Conservation (phyloP, 2,888 invertebrate genomes). For the Pristionchus mayeri region DNA sequence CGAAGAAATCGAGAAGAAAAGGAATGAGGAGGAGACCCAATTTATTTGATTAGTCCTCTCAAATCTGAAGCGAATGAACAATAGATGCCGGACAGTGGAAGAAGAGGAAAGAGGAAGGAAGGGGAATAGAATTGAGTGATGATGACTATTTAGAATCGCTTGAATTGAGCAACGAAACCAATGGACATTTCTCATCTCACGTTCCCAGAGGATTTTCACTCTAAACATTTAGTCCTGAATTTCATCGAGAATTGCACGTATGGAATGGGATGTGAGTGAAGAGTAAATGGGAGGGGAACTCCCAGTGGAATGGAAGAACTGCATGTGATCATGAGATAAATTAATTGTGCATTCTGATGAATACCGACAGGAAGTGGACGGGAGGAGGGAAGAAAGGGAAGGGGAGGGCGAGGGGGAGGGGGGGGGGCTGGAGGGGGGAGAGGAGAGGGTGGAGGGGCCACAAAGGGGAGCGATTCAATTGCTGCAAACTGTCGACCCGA, state of each 20-base stretch:
- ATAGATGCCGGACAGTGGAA: no score
- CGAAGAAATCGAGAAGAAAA: constrained; percentile 4
- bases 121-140: neutral
- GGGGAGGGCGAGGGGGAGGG: neutral
- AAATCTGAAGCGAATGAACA: neutral
- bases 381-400: neutral
- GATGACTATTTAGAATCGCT: no score
- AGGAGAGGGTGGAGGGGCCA: neutral
- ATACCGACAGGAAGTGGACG: no score
- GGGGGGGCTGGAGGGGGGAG: neutral
- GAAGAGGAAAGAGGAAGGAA: neutral
- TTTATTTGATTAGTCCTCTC: constrained; percentile 37
- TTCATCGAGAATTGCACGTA: no score
- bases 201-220: no score
- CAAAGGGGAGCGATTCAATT: neutral
- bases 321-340: neutral
- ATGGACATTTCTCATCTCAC: no score
- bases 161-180: no score
- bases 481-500: constrained; percentile 17
- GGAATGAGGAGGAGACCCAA: constrained; percentile 17
- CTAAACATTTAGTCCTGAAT: no score
- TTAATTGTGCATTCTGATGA: neutral
- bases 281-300: neutral
- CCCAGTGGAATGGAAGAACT: neutral
- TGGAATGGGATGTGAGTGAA: no score